Base-by-base conservation (phyloP, 2,797 vertebrate species). In the Lepidocolaptes lacrymiger region DNA sequence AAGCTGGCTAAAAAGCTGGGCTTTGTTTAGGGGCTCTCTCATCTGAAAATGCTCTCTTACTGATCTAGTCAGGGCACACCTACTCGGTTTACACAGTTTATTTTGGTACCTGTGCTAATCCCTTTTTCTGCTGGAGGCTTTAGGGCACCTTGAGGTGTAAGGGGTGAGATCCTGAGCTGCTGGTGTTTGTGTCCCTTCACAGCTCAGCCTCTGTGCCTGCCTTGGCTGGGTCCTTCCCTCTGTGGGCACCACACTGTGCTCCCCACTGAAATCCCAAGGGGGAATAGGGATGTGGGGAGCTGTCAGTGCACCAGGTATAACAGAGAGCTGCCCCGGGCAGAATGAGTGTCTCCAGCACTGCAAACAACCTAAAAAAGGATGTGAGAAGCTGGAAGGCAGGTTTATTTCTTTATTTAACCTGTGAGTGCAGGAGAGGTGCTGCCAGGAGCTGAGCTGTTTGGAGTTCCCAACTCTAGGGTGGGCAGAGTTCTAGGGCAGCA, bases 221-320 rank as follows among this genome's bases (percentile, higher is more conserved):
- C 73, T 32, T 12, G 28, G 28, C 30, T 51, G 61, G 10, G 5
- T 41, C 67, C 48, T 78, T 39, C 30, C 24, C 32, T 26, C 26
- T 61, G 20, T 18, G 49, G 78, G n/a, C 6, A 9, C 30, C 46
- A 13, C 14, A 7, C 46, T 12, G 22, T 48, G 46, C 46, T 24
- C 21, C 13, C 49, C 28, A 21, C 26, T 34, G 34, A n/a, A 67
- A 54, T 24, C 5, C 36, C 69, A 28, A 48, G 12, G 39, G 43
- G 67, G 46, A 66, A 30, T 27, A 19, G 0, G 2, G 14, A 23
- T 43, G 67, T 43, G 19, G 28, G 68, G 59, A 27, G 28, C 2
- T 48, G 23, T 14, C 44, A 44, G 0, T 26, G 2, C 12, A 3
- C 15, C 10, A 20, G 24, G 7, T 34, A 21, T 10, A 44, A 11